Conservation (phyloP, 2,797 vertebrate genomes). For the Thunnus albacares region DNA sequence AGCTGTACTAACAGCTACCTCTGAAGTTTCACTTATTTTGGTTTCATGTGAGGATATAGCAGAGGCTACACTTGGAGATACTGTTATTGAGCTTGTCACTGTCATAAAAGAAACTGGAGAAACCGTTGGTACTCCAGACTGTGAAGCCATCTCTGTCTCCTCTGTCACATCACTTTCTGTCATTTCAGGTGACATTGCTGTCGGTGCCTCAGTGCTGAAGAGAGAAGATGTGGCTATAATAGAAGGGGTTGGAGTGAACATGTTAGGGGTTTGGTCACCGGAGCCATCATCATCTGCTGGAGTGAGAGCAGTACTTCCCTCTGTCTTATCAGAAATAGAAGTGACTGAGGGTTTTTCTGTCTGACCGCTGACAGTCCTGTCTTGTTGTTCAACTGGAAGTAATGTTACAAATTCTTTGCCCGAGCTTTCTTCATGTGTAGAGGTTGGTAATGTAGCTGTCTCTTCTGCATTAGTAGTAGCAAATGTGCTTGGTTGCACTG, state of each 20-base stretch:
- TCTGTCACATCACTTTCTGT: neutral
- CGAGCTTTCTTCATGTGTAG: slow-evolving; percentile 1
- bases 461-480: neutral
- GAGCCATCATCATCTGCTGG: slow-evolving; percentile 31
- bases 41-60: no score
- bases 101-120: neutral
- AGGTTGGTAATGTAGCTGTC: neutral
- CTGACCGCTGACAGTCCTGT: neutral
- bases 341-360: neutral
- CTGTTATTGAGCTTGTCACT: no score
- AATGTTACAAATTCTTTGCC: neutral
- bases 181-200: neutral
- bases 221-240: neutral
- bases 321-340: neutral
- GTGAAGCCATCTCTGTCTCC: no score
- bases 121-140: no score
- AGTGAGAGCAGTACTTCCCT: neutral
- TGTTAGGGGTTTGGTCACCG: slow-evolving; percentile 13
- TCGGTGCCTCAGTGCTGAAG: neutral
- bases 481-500: neutral
- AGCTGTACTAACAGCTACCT: no score
- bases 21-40: no score
- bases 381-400: neutral
- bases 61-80: no score
- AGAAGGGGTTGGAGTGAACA: neutral